phyloP scores from a whole-genome alignment of 2,113 vertebrate species.

The Antechinus flavipes region DNA sequence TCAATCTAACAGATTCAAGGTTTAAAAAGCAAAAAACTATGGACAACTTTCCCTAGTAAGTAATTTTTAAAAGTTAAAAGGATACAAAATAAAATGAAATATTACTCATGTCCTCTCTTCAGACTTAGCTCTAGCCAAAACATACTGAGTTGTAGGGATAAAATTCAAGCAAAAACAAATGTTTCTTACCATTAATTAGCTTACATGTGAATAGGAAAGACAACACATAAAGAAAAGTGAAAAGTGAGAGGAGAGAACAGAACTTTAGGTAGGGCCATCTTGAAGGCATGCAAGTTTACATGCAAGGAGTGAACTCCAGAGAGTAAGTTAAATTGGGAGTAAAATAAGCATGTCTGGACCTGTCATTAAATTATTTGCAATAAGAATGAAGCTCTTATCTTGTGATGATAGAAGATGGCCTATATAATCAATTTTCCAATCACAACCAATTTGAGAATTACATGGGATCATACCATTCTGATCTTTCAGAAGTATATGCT shows the following conservation, averaged over 20 bases:
- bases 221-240: background rate
- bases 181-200: background rate
- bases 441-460: background rate
- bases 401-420: background rate
- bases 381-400: background rate
- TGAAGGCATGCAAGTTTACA: background rate
- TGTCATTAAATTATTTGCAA: background rate
- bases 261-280: background rate
- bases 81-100: background rate
- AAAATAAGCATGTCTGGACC: background rate
- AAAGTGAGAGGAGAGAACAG: background rate
- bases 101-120: background rate
- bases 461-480: background rate
- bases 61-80: background rate
- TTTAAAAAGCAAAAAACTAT: background rate
- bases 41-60: background rate
- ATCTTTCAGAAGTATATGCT: background rate
- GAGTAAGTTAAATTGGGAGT: background rate
- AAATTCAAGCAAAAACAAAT: background rate
- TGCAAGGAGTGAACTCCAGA: background rate
- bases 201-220: background rate
- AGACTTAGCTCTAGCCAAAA: background rate
- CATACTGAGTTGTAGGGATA: background rate
- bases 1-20: background rate
- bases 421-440: background rate